phyloP scores from a whole-genome alignment of 2,113 vertebrate genomes.

The Nesogale talazaci region DNA sequence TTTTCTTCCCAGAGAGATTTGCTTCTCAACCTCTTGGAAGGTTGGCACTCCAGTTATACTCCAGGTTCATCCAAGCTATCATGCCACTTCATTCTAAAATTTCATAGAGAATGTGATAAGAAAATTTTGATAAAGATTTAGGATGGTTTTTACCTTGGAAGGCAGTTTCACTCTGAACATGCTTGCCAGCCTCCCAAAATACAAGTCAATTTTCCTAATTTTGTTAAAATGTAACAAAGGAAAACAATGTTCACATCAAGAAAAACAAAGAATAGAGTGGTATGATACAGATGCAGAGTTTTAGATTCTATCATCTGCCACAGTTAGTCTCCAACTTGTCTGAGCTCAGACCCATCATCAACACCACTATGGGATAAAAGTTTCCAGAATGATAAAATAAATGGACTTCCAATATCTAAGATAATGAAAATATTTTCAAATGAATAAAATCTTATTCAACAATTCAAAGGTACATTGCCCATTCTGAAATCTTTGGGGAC shows the following conservation, averaged over 20 bases:
- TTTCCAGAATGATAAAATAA: constrained; percentile 46
- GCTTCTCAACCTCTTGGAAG: neutral
- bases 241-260: constrained; percentile 1
- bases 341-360: neutral
- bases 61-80: neutral
- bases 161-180: neutral
- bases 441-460: neutral
- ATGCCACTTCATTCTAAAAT: constrained; percentile 6
- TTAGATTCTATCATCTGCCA: neutral
- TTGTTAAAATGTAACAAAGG: constrained; percentile 20
- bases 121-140: constrained; percentile 20
- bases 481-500: neutral
- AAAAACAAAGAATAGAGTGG: constrained; percentile 1
- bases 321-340: neutral
- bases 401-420: constrained; percentile 21
- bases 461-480: constrained; percentile 33
- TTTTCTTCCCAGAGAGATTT: neutral
- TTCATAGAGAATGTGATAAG: neutral
- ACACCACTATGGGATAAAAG: constrained; percentile 16
- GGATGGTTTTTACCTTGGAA: neutral
- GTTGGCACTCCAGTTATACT: neutral
- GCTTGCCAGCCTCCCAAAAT: constrained; percentile 45
- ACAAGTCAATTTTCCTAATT: neutral
- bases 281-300: neutral
- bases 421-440: constrained; percentile 47